Percentiles rank a stretch among this genome's conserved stretches.
Evolutionary conservation across 2,113 vertebrate species (phyloP).

Genomic region (Steatornis caripensis): DNA sequence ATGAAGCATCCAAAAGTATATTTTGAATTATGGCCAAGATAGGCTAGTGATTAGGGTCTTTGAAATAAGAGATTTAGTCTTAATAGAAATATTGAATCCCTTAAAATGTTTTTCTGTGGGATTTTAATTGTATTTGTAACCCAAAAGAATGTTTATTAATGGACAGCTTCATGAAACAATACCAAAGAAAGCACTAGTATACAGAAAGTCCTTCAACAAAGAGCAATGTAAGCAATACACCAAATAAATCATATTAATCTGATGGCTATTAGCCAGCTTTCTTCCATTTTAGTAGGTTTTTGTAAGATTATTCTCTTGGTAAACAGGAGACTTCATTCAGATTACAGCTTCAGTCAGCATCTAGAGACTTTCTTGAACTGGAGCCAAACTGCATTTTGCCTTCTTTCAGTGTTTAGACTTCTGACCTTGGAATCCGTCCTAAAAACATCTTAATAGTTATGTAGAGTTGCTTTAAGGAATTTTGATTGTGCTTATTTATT

Average conservation of each 20-base stretch:
- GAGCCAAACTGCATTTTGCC: neutral
- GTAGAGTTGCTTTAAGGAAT: neutral
- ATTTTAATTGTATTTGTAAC: neutral
- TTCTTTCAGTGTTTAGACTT: neutral
- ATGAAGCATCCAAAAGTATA: neutral
- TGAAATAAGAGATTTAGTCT: neutral
- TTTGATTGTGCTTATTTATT: neutral
- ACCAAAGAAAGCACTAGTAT: neutral
- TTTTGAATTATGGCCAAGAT: neutral
- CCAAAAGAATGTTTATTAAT: neutral
- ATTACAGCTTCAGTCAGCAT: neutral
- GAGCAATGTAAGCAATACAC: neutral
- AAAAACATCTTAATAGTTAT: neutral
- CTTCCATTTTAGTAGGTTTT: neutral
- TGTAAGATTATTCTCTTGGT: neutral
- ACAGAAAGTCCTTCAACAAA: neutral
- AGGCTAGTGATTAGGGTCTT: neutral
- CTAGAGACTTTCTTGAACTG: neutral
- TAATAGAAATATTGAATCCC: neutral
- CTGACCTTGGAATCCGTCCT: neutral
- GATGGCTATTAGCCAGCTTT: neutral
- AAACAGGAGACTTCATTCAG: neutral
- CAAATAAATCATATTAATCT: neutral
- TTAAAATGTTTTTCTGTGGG: neutral
- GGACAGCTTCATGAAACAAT: neutral